Percentiles rank a stretch among this genome's conserved stretches.
Conservation (phyloP, 92 coral and sea anemone species). For the Diadumene lineata region DNA sequence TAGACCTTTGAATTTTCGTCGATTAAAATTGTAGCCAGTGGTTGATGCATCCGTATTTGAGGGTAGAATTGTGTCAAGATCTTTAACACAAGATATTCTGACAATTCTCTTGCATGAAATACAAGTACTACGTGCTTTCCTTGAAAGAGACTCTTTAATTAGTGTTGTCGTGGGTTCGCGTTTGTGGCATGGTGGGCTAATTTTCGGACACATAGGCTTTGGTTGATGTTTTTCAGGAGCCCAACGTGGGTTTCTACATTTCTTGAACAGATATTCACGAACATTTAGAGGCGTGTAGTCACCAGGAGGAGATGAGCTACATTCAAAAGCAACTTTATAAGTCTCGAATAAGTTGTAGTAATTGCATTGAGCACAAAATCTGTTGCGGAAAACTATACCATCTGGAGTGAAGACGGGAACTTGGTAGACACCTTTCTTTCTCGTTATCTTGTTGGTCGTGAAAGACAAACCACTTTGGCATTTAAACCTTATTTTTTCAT, state of each 20-base stretch:
- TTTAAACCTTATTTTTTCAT: neutral
- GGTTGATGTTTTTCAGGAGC: slow-evolving; percentile 5
- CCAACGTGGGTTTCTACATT: slow-evolving; percentile 14
- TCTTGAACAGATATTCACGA: slow-evolving; percentile 13
- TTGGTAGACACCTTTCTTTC: neutral
- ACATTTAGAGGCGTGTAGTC: slow-evolving; percentile 3
- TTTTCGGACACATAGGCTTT: slow-evolving; percentile 9
- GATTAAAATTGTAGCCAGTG: too few species aligned
- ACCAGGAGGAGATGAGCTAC: slow-evolving; percentile 16
- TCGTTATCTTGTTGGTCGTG: slow-evolving; percentile 1
- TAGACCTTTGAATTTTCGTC: neutral
- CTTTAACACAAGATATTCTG: neutral
- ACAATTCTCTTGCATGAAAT: neutral
- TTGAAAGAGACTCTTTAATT: neutral
- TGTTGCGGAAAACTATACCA: slow-evolving; percentile 22
- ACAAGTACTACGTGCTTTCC: neutral
- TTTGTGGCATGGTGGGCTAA: slow-evolving; percentile 2
- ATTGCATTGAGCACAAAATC: slow-evolving; percentile 30
- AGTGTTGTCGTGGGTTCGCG: neutral
- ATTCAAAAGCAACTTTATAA: slow-evolving; percentile 8
- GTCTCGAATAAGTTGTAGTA: neutral
- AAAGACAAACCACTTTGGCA: neutral
- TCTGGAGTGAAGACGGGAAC: slow-evolving; percentile 33
- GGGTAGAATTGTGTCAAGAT: neutral
- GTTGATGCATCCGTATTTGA: neutral